Conservation (phyloP, 1,140 invertebrate species). For the Drosophila equinoxialis region DNA sequence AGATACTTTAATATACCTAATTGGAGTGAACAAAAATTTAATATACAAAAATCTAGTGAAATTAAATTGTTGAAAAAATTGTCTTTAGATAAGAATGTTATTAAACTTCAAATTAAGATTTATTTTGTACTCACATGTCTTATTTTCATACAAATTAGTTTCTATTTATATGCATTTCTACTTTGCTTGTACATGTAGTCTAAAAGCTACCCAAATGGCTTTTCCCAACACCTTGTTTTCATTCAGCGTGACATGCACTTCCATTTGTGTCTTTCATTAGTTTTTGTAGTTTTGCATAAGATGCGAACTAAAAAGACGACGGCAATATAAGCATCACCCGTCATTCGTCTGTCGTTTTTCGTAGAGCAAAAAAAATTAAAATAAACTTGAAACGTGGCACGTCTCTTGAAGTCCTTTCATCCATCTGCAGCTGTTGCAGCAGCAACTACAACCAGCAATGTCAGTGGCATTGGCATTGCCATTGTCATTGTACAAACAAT, state of each 20-base stretch:
- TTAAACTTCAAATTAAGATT: too few species aligned
- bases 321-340: constrained; percentile 16
- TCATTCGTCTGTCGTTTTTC: too few species aligned
- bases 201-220: neutral
- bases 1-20: neutral
- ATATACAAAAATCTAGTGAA: neutral
- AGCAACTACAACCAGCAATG: constrained; percentile 31
- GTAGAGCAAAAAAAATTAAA: constrained; percentile 21
- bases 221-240: neutral
- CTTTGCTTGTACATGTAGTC: too few species aligned
- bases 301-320: neutral
- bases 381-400: constrained; percentile 30
- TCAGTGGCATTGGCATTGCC: constrained; percentile 27
- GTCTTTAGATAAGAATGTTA: too few species aligned
- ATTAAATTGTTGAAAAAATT: neutral
- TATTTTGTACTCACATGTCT: too few species aligned
- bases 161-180: too few species aligned
- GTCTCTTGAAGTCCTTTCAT: constrained; percentile 21
- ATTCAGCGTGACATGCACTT: neutral
- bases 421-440: constrained; percentile 19
- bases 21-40: neutral
- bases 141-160: too few species aligned
- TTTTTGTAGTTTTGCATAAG: neutral
- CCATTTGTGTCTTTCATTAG: neutral
- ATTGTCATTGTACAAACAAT: constrained; percentile 53